Evolutionary conservation across 2,888 invertebrate species (phyloP).

Genomic region (Trimorus sp.): DNA sequence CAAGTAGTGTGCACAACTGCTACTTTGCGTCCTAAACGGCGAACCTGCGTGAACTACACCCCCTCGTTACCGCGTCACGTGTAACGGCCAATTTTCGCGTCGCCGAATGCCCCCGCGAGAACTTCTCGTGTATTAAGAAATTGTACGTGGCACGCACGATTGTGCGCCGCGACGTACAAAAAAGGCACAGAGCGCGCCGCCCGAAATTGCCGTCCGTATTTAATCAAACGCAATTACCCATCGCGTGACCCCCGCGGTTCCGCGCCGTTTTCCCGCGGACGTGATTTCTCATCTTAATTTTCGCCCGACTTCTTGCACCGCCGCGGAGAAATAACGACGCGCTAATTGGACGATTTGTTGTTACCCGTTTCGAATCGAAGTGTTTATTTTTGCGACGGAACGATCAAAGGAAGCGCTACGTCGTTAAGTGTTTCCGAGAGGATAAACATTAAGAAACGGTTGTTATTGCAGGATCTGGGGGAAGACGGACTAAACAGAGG

Average conservation of each 20-base stretch:
- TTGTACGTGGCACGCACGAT: constrained; percentile 28
- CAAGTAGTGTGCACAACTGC: constrained; percentile 35
- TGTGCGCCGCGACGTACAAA: constrained; percentile 27
- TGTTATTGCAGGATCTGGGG: too few species aligned
- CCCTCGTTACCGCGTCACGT: constrained; percentile 34
- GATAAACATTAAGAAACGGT: too few species aligned
- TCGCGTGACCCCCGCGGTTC: constrained; percentile 27
- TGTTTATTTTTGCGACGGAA: too few species aligned
- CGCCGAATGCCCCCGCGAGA: constrained; percentile 32
- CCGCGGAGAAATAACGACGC: too few species aligned
- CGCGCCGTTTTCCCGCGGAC: background rate
- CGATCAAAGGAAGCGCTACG: too few species aligned
- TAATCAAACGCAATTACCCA: constrained; percentile 39
- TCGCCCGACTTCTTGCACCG: background rate
- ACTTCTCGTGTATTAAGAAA: constrained; percentile 45
- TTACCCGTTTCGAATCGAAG: too few species aligned
- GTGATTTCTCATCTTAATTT: constrained; percentile 5
- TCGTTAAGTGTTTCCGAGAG: too few species aligned
- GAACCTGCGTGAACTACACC: constrained; percentile 32
- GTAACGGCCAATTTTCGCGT: constrained; percentile 44
- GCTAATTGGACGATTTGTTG: too few species aligned
- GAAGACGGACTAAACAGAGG: too few species aligned
- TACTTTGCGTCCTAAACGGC: constrained; percentile 39
- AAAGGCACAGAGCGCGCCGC: too few species aligned
- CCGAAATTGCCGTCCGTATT: constrained; percentile 31